Evolutionary conservation across 2,797 vertebrate species (phyloP), one percentile per base, ranked within the genome.

Genomic region (Astyanax mexicanus): DNA sequence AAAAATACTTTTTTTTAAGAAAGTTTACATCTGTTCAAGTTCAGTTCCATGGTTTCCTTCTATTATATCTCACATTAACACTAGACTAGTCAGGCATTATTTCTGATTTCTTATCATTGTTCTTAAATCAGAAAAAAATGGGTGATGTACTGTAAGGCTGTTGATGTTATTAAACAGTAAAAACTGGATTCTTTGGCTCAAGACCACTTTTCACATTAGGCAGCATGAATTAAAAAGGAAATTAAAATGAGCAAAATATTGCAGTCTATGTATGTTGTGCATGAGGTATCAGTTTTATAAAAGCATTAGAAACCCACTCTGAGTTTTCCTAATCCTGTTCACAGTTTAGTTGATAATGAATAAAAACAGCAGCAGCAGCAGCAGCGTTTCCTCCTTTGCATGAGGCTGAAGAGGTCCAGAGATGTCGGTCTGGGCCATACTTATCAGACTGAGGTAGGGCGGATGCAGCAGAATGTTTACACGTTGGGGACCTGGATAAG

Each of bases 351-450:
- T 38, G 58, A 70, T 70, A 70, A 60, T 57, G 42, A 72, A 66
- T 72, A 67, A 72, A 65, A 17, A 45, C 51, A 78, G 76, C 76
- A 78, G 62, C 54, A 23, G n/a, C n/a, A n/a, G n/a, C n/a, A n/a
- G n/a, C n/a, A 38, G 2, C 29, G 29, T 67, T 72, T 42, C 60
- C 57, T 71, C 58, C 62, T 27, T 58, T 12, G 17, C 3, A n/a
- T 54, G 19, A 76, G 54, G 55, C 27, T 40, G 6, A n/a, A 38
- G n/a, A 42, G 60, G n/a, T 52, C 35, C 57, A 21, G 62, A 52
- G 58, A 49, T 12, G 21, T 47, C 21, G 38, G 12, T 42, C 35
- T 69, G 60, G 75, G 38, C 19, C 61, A 64, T 11, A 29, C 58
- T 21, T 52, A 38, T 27, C 11, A 38, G 40, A 57, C 47, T 76